Percentiles rank a stretch among this genome's conserved stretches.
These are phyloP conservation scores for Heteronetta atricapilla DNA, from an alignment of 2,113 vertebrate genomes.

Conservation along the genomic window DNA sequence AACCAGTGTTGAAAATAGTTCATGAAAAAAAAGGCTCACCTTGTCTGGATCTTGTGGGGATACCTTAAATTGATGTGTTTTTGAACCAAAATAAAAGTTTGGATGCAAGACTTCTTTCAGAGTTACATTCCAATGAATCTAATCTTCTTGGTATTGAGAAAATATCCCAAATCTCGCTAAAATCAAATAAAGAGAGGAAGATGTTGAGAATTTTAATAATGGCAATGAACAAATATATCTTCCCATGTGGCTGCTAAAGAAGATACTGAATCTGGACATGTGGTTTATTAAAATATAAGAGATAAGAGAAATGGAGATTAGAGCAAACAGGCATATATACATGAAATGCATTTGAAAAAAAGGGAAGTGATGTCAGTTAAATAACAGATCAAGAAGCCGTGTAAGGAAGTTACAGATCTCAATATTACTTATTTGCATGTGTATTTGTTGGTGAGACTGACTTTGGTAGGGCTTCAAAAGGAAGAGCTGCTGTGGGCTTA, in stretches of 20 bases:
- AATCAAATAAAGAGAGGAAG: constrained; percentile 65
- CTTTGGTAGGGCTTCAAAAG: neutral
- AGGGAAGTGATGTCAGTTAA: constrained; percentile 15
- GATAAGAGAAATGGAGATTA: constrained; percentile 55
- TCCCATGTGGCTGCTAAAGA: neutral
- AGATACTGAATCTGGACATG: constrained; percentile 39
- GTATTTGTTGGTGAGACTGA: neutral
- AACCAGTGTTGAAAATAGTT: neutral
- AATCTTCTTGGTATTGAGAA: constrained; percentile 29
- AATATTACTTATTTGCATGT: neutral
- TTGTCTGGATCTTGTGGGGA: neutral
- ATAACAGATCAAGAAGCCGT: neutral
- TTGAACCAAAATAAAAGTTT: constrained; percentile 28
- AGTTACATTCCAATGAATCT: constrained; percentile 36
- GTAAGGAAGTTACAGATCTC: neutral
- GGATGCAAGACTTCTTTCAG: neutral
- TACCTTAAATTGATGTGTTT: constrained; percentile 4
- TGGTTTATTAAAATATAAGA: constrained; percentile 51
- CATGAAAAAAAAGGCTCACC: neutral
- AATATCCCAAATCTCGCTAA: constrained; percentile 44
- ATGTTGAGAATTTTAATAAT: constrained; percentile 66
- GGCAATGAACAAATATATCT: constrained; percentile 40
- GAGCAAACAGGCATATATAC: constrained; percentile 1
- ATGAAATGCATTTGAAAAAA: neutral
- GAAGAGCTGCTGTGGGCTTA: neutral